These are phyloP conservation scores for Salminus brasiliensis DNA, from an alignment of 2,113 vertebrate species.

Conservation along the genomic window DNA sequence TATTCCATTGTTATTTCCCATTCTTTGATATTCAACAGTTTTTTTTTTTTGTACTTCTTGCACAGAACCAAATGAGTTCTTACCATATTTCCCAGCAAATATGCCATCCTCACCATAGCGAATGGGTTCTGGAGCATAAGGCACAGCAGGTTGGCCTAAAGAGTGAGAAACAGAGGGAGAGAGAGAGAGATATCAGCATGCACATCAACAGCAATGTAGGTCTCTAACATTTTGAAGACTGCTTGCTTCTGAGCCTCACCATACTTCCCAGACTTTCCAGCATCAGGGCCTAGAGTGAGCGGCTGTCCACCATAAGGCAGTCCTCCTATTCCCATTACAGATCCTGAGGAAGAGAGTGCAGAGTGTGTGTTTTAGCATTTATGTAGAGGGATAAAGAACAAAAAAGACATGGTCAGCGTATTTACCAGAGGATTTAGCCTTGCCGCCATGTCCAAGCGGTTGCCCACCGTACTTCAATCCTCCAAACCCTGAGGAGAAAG, in stretches of 20 bases:
- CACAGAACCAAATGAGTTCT: too few relatives aligned
- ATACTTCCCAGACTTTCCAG: slow-evolving; percentile 59
- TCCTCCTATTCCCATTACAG: slow-evolving; percentile 62
- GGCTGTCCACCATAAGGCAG: slow-evolving; percentile 67
- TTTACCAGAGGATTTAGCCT: slow-evolving; percentile 27
- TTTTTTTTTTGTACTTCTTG: too few relatives aligned
- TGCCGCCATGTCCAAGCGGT: slow-evolving; percentile 11
- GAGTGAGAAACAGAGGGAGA: too few relatives aligned
- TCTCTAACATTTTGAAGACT: too few relatives aligned
- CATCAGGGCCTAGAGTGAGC: slow-evolving; percentile 52
- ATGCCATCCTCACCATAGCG: slow-evolving; percentile 51
- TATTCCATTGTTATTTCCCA: too few relatives aligned
- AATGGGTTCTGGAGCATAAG: slow-evolving; percentile 53
- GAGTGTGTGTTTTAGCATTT: background rate
- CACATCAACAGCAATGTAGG: background rate
- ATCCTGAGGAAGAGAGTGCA: background rate
- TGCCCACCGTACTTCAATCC: slow-evolving; percentile 48
- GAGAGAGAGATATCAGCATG: background rate
- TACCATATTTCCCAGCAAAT: slow-evolving; percentile 62
- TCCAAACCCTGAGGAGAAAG: slow-evolving; percentile 57
- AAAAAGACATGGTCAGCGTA: slow-evolving; percentile 19
- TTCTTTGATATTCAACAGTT: too few relatives aligned
- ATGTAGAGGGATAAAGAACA: too few relatives aligned
- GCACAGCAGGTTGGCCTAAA: slow-evolving; percentile 52
- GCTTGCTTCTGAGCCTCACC: slow-evolving; percentile 45